Evolutionary conservation across 2,113 vertebrate species (phyloP).

Genomic region (Noturus placidus): DNA sequence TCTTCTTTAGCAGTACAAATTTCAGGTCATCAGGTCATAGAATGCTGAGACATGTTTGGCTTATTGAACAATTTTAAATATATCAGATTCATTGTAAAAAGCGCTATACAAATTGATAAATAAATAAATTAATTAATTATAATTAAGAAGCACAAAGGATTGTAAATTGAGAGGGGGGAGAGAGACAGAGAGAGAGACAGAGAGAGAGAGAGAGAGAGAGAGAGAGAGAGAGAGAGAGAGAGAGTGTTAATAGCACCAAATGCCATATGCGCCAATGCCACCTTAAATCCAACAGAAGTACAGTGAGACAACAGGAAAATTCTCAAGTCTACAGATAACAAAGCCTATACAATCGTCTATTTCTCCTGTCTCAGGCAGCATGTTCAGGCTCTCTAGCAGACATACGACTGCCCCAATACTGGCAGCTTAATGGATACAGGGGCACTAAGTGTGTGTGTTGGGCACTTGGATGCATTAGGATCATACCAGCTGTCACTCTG

Average conservation of each 20-base stretch:
- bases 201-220: not conserved
- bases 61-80: not conserved
- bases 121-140: too few species aligned
- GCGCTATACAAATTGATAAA: too few species aligned
- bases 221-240: not conserved
- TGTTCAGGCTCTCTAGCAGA: slow-evolving; percentile 57
- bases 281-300: not conserved
- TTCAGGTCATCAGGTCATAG: not conserved
- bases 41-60: not conserved
- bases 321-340: not conserved
- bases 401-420: slow-evolving; percentile 41
- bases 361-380: slow-evolving; percentile 16
- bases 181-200: not conserved
- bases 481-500: slow-evolving; percentile 44
- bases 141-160: not conserved
- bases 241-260: not conserved
- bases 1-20: not conserved
- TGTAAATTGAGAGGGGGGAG: not conserved
- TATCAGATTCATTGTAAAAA: not conserved
- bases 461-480: slow-evolving; percentile 47
- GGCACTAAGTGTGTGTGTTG: slow-evolving; percentile 35
- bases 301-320: not conserved
- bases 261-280: not conserved
- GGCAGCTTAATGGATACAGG: slow-evolving; percentile 53
- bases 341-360: not conserved